Evolutionary conservation across 2,113 vertebrate species (phyloP).

Genomic region (Pedetes capensis): DNA sequence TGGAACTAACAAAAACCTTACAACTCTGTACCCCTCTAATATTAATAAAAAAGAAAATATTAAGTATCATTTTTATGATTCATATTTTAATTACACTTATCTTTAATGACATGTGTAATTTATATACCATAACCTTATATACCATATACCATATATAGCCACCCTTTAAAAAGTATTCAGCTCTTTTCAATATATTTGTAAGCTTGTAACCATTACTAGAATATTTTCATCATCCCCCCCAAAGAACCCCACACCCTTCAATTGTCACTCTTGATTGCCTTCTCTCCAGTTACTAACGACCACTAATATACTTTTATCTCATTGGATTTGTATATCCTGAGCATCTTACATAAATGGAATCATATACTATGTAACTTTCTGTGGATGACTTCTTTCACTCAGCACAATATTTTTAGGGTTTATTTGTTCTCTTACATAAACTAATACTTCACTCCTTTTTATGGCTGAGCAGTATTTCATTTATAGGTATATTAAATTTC

Average conservation of each 20-base stretch:
- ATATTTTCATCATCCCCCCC: background rate
- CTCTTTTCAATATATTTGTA: background rate
- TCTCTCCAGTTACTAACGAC: background rate
- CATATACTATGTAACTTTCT: background rate
- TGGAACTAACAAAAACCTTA: too few relatives aligned
- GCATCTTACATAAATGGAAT: background rate
- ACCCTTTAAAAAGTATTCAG: background rate
- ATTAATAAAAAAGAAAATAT: too few relatives aligned
- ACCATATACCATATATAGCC: background rate
- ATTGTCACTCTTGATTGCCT: fast-evolving
- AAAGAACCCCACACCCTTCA: background rate
- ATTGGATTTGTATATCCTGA: background rate
- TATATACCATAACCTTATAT: background rate
- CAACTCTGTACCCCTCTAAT: too few relatives aligned
- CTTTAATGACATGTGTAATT: background rate
- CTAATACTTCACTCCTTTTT: background rate
- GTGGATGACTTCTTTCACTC: background rate
- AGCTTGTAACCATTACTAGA: background rate
- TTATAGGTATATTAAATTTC: background rate
- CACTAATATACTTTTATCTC: background rate
- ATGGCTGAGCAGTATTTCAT: background rate
- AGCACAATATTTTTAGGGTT: background rate
- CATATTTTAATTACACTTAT: background rate
- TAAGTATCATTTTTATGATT: background rate
- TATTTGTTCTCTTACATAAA: background rate